These are phyloP conservation scores for Zosterops lateralis DNA, from an alignment of 2,113 vertebrate species.

Conservation along the genomic window DNA sequence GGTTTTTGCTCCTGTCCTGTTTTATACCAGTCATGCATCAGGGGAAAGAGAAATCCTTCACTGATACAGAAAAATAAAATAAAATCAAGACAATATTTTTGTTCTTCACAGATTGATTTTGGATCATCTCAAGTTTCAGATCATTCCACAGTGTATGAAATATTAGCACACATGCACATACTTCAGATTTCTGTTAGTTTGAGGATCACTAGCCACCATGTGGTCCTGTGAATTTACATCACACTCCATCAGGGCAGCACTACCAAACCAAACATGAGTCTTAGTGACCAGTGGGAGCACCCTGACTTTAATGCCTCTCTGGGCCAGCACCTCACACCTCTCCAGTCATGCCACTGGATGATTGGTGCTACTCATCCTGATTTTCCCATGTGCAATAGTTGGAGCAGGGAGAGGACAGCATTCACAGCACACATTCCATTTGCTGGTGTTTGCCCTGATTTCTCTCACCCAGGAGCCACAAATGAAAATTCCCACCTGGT, in stretches of 20 bases:
- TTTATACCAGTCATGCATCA: neutral
- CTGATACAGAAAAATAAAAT: neutral
- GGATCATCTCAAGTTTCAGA: neutral
- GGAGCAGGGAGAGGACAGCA: neutral
- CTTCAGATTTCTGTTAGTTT: neutral
- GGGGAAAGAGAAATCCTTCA: neutral
- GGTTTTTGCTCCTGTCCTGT: neutral
- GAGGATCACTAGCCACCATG: neutral
- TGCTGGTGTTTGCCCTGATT: neutral
- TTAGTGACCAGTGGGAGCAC: neutral
- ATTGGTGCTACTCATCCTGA: neutral
- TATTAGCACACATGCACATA: neutral
- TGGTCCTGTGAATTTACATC: neutral
- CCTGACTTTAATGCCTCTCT: neutral
- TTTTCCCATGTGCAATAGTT: neutral
- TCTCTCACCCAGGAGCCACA: neutral
- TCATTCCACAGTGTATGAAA: neutral
- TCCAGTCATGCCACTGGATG: accelerated
- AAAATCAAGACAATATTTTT: neutral
- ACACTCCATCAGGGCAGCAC: neutral
- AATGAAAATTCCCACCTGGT: accelerated
- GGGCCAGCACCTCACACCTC: neutral
- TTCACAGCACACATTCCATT: neutral
- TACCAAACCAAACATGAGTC: neutral
- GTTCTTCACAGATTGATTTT: neutral